Conservation (phyloP, 1,140 invertebrate genomes). For the Piezodorus guildinii region DNA sequence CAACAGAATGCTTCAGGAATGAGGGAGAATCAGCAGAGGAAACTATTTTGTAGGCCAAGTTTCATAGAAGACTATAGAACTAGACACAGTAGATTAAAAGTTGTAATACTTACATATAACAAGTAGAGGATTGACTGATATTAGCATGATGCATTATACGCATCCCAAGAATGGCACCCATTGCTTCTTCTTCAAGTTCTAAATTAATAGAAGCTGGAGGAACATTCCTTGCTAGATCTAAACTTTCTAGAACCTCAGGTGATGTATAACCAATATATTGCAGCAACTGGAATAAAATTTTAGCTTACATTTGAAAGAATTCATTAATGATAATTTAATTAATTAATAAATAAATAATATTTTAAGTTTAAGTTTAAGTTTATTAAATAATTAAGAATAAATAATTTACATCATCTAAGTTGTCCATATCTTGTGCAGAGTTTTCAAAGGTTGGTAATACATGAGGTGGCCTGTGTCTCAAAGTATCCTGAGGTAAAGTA, state of each 20-base stretch:
- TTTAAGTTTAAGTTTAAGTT: too few species aligned
- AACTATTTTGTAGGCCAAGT: too few species aligned
- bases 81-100: not conserved
- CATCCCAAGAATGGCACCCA: slow-evolving; percentile 70
- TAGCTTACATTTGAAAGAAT: slow-evolving; percentile 9
- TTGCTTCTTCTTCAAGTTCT: slow-evolving; percentile 67
- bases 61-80: too few species aligned
- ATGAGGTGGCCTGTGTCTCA: slow-evolving; percentile 56
- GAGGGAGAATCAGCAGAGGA: too few species aligned
- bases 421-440: slow-evolving; percentile 78
- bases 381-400: too few species aligned
- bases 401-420: slow-evolving; percentile 74
- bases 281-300: slow-evolving; percentile 49
- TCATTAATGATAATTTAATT: not conserved
- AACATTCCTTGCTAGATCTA: slow-evolving; percentile 55
- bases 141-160: slow-evolving; percentile 64
- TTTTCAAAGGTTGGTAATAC: slow-evolving; percentile 70
- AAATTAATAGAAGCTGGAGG: slow-evolving; percentile 50
- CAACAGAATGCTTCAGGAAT: too few species aligned
- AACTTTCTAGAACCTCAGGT: slow-evolving; percentile 71
- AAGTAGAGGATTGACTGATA: slow-evolving; percentile 30
- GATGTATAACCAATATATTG: slow-evolving; percentile 85
- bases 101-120: slow-evolving; percentile 2
- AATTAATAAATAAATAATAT: slow-evolving; percentile 18
- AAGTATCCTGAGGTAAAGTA: slow-evolving; percentile 45